Base-by-base conservation (phyloP, 2,113 vertebrate genomes). In the Tetrao urogallus region DNA sequence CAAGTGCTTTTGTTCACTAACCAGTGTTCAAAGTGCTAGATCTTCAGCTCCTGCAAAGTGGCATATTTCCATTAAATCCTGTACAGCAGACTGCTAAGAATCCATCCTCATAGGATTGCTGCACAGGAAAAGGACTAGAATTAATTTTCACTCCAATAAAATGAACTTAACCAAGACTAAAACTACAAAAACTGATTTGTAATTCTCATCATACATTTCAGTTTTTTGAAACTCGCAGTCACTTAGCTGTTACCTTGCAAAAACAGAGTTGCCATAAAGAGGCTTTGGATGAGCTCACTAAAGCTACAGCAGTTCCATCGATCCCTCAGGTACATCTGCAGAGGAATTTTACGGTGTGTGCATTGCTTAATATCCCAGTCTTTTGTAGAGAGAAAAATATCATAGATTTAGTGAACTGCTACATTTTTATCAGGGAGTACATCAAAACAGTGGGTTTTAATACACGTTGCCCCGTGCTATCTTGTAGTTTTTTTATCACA, bases 231-330 rank as follows among this genome's bases (percentile, higher is more conserved):
- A 92, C 54, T 32, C 82, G 79, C 80, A 92, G 88, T 89, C 80
- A 91, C 75, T 90, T 87, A 63, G 63, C 76, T 86, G 40, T 88
- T 72, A 48, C 56, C 84, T 91, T 27, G 3, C 64, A 95, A 80
- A 97, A 90, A 34, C 0, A 24, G 36, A 79, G 91, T 92, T 34
- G 20, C 28, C 40, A 66, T 66, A 67, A 77, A 88, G 89, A 96
- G 57, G 82, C 67, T 82, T 71, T 74, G 67, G 28, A 94, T 56
- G 85, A 95, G 61, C 88, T 96, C 88, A 82, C 32, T 57, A 93
- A 90, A 76, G 90, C 73, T 82, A 28, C 18, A 90, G 93, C 74
- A 69, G 50, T 79, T 82, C 71, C 82, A 65, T 85, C 76, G 24
- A 2, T 82, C 50, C 76, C 77, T 42, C 74, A 97, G 86, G 94